Evolutionary conservation across 92 coral and sea anemone genomes (phyloP), one percentile per base, ranked within the genome.

Genomic region (Paragorgia papillata): DNA sequence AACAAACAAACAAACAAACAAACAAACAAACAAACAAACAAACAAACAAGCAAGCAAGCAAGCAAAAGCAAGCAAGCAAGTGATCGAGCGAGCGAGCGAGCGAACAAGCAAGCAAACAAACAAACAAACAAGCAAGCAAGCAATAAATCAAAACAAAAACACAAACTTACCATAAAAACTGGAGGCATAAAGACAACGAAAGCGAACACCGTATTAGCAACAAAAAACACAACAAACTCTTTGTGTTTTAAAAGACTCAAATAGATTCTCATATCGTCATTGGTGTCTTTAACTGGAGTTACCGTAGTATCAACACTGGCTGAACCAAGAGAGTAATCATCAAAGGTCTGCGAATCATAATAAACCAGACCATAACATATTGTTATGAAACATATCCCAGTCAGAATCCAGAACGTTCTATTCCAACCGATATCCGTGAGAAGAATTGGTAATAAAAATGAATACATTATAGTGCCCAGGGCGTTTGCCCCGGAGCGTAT

Each of bases 401-500:
- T 84, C 24, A 81, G 40, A 51, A 61, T 62, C 32, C 71, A 69
- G 27, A 86, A 79, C 7, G 86, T 68, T 67, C 58, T 75, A 50
- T 84, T 58, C 89, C 89, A 86, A 0, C 82, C 80, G 32, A 76
- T 49, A 28, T 44, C 46, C 31, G 79, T 76, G 20, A 86, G 74
- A 24, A 86, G 68, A 7, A 63, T 18, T 31, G 83, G 89, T 46
- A 86, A 18, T 7, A 76, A 4, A 0, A 76, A 81, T 26, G 89
- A 84, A 63, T 79, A 81, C 37, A 86, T 29, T 53, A 81, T 71
- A 13, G 80, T 29, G 0, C 89, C 89, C 22, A 59, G 79, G 2
- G 86, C 60, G 66, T 54, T 53, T 40, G 58, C 21, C 4, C 78
- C 39, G 21, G 41, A 22, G 34, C 64, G 49, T 4, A 54, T 17